Conservation (phyloP, 2,113 vertebrate species). For the Parus major region DNA sequence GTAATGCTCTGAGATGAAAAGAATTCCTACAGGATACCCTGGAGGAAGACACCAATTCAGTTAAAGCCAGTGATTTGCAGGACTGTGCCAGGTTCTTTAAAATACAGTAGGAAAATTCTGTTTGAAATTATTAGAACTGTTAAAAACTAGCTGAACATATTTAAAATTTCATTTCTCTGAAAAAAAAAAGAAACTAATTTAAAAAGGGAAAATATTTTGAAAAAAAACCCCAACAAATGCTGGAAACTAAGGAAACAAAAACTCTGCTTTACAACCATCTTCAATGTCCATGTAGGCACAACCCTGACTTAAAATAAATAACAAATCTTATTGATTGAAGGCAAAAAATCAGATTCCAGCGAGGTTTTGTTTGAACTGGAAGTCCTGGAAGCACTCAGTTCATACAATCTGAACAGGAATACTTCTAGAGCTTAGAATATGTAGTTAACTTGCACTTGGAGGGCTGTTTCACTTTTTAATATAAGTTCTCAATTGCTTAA, state of each 20-base stretch:
- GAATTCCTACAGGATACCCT: not conserved
- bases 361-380: not conserved
- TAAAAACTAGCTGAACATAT: not conserved
- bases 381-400: not conserved
- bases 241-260: not conserved
- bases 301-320: not conserved
- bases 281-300: not conserved
- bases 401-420: not conserved
- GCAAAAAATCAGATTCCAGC: not conserved
- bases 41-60: not conserved
- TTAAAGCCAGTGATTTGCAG: not conserved
- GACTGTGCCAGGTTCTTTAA: not conserved
- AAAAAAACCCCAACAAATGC: not conserved
- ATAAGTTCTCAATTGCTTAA: not conserved
- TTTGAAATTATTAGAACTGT: not conserved
- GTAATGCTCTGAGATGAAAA: not conserved
- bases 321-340: not conserved
- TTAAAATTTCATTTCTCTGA: not conserved
- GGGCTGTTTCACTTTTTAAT: not conserved
- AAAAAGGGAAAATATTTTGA: not conserved
- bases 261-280: not conserved
- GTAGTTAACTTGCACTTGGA: not conserved
- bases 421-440: not conserved
- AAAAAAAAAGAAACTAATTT: not conserved
- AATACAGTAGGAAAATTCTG: not conserved